Conservation (phyloP, 2,113 vertebrate species). For the Tamias sibiricus region DNA sequence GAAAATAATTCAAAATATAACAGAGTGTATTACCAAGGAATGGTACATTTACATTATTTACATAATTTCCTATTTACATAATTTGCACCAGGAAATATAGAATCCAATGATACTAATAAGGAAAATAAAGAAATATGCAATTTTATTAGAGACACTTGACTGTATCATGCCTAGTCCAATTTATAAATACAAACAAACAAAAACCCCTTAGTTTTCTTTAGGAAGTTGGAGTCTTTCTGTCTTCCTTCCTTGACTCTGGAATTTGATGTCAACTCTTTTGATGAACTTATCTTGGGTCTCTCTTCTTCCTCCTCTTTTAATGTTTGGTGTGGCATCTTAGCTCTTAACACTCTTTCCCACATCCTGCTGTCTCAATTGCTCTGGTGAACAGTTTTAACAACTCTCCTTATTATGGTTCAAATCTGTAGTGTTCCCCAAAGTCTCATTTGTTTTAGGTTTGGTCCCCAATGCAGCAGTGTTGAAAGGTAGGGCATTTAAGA, state of each 20-base stretch:
- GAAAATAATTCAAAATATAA: constrained; percentile 12
- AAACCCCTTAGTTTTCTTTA: not conserved
- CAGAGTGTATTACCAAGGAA: not conserved
- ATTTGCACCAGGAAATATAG: not conserved
- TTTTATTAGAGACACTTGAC: not conserved
- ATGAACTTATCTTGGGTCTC: not conserved
- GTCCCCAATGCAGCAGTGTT: not conserved
- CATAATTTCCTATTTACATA: no score
- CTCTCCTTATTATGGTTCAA: not conserved
- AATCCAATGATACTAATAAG: not conserved
- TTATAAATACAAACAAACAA: not conserved
- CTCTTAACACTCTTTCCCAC: not conserved
- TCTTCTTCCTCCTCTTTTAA: not conserved
- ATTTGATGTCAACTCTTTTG: not conserved
- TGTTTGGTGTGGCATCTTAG: not conserved
- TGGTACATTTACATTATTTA: no score
- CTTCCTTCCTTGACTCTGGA: not conserved
- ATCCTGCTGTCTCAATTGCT: not conserved
- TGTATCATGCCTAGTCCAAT: not conserved
- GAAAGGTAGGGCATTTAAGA: not conserved
- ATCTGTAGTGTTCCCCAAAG: not conserved
- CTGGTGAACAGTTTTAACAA: not conserved
- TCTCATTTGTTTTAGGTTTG: not conserved
- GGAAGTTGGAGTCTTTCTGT: not conserved
- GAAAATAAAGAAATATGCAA: not conserved